Percentiles rank a stretch among this genome's conserved stretches.
Conservation (phyloP, 2,113 vertebrate genomes). For the Apus apus region DNA sequence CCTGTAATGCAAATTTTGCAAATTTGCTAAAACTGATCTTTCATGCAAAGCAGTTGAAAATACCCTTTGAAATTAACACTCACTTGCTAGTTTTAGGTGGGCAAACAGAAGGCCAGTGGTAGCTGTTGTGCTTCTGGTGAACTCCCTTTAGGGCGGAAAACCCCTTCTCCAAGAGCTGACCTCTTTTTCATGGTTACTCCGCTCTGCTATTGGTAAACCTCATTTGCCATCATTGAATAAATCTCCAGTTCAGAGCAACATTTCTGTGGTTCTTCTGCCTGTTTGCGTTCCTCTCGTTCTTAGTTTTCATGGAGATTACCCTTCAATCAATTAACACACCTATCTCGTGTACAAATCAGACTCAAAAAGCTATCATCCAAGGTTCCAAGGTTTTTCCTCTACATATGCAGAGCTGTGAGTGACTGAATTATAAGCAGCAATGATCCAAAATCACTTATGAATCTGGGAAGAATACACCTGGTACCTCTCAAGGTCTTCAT, state of each 20-base stretch:
- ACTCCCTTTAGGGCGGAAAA: background rate
- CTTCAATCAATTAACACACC: background rate
- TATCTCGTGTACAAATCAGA: background rate
- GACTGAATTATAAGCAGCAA: background rate
- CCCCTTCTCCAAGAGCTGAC: background rate
- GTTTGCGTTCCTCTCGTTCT: background rate
- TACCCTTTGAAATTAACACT: background rate
- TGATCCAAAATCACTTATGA: background rate
- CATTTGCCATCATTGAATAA: background rate
- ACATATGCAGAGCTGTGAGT: background rate
- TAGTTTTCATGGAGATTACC: background rate
- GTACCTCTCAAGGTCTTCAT: background rate
- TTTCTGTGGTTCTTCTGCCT: background rate
- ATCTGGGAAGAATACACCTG: background rate
- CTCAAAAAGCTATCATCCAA: background rate
- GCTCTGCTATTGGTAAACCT: background rate
- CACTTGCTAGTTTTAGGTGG: background rate
- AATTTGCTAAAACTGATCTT: background rate
- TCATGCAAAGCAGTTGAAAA: background rate
- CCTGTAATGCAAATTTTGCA: background rate
- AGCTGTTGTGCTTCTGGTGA: background rate
- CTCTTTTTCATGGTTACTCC: background rate
- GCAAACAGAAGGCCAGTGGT: background rate
- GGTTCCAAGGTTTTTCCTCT: background rate
- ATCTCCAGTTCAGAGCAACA: background rate